Conservation (phyloP, 2,888 invertebrate genomes). For the Perdita meconis region DNA sequence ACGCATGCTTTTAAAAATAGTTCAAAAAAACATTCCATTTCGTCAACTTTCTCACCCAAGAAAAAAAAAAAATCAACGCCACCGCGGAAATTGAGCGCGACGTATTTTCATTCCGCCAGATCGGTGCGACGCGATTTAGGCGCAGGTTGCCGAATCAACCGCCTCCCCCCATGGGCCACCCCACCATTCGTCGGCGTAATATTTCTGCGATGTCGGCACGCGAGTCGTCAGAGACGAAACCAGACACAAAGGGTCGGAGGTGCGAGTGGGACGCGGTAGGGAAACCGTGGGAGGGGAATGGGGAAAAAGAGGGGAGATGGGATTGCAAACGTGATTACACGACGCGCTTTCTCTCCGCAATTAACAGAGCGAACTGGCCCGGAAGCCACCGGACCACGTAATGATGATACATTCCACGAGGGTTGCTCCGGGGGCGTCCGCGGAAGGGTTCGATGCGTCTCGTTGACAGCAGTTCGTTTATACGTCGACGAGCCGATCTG, state of each 20-base stretch:
- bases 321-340: constrained; percentile 72
- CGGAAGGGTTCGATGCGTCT: constrained; percentile 56
- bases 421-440: constrained; percentile 51
- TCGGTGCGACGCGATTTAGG: constrained; percentile 52
- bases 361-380: constrained; percentile 73
- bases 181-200: constrained; percentile 57
- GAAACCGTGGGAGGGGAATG: not conserved
- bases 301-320: constrained; percentile 17
- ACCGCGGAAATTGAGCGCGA: constrained; percentile 48
- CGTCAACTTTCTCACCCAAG: not conserved
- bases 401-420: constrained; percentile 77
- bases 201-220: constrained; percentile 68
- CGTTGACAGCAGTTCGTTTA: constrained; percentile 64
- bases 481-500: constrained; percentile 56
- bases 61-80: constrained; percentile 49
- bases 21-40: constrained; percentile 26
- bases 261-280: not conserved
- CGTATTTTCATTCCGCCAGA: constrained; percentile 52
- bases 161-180: no score
- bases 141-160: constrained; percentile 61
- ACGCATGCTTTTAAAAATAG: no score
- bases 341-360: constrained; percentile 75
- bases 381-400: constrained; percentile 74
- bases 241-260: not conserved
- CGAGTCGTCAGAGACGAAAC: constrained; percentile 21